phyloP scores from a whole-genome alignment of 2,113 vertebrate genomes.

The Oreochromis spilurus region DNA sequence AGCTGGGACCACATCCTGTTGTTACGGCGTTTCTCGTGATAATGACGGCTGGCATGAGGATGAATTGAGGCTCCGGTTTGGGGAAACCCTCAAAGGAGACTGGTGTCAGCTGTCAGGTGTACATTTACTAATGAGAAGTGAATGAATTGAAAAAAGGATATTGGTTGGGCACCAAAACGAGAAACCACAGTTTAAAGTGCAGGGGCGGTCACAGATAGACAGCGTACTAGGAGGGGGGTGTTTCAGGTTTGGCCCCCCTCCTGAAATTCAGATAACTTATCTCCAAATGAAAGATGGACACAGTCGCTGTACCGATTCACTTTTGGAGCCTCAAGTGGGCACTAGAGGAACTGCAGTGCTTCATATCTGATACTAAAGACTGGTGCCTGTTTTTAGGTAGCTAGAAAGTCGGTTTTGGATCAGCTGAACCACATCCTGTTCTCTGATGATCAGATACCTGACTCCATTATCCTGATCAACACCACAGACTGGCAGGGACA shows the following conservation, averaged over 20 bases:
- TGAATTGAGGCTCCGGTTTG: fast-evolving
- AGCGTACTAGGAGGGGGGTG: not conserved
- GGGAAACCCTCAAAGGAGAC: not conserved
- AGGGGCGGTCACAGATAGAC: not conserved
- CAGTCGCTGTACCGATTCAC: not conserved
- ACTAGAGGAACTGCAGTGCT: not conserved
- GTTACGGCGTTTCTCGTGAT: not conserved
- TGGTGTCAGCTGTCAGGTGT: not conserved
- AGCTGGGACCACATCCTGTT: not conserved
- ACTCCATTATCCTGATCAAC: slow-evolving; percentile 68
- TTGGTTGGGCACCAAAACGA: not conserved
- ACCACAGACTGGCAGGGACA: slow-evolving; percentile 72
- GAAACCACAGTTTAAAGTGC: not conserved
- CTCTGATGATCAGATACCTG: slow-evolving; percentile 65
- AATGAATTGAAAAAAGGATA: not conserved
- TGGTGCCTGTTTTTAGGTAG: slow-evolving; percentile 33
- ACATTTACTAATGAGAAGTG: not conserved
- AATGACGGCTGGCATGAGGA: not conserved
- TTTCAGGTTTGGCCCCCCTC: fast-evolving
- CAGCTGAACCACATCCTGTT: slow-evolving; percentile 73
- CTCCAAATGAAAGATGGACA: fast-evolving
- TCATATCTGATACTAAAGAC: not conserved
- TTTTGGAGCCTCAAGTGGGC: not conserved
- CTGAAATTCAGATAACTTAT: not conserved
- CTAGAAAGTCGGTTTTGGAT: slow-evolving; percentile 70